Conservation (phyloP, 2,797 vertebrate genomes). For the Bradypodion ventrale region DNA sequence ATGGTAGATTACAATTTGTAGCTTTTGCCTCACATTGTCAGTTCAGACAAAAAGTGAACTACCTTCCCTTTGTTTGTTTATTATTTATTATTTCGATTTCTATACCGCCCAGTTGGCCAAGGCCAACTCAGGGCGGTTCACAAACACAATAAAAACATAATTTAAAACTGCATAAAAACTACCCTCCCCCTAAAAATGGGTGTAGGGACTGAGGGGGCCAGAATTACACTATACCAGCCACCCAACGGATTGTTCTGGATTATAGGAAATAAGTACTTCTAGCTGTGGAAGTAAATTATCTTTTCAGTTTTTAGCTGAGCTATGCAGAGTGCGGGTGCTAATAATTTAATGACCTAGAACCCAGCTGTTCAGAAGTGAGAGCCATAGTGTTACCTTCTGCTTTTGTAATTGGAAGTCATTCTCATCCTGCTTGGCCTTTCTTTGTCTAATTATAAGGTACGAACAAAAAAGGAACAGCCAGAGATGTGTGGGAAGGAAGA, state of each 20-base stretch:
- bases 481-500: not conserved
- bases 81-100: no score
- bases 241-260: no score
- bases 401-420: conserved; percentile 34
- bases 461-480: not conserved
- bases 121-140: no score
- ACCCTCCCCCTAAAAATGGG: no score
- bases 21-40: conserved; percentile 22
- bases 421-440: not conserved
- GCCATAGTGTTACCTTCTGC: conserved; percentile 27
- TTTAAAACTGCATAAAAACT: no score
- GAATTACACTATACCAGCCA: no score
- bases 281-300: not conserved
- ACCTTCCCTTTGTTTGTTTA: conserved; percentile 10
- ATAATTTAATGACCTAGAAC: conserved; percentile 23
- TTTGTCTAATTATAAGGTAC: not conserved
- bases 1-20: conserved; percentile 13
- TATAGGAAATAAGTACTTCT: conserved; percentile 26
- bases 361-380: conserved; percentile 33
- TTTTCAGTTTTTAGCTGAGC: conserved; percentile 35
- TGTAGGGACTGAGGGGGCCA: no score
- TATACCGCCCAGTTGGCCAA: no score
- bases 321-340: conserved; percentile 29
- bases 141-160: no score
- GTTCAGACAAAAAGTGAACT: not conserved